These are phyloP conservation scores for Ganaspis sp. DNA, from an alignment of 1,140 invertebrate genomes.

Conservation along the genomic window DNA sequence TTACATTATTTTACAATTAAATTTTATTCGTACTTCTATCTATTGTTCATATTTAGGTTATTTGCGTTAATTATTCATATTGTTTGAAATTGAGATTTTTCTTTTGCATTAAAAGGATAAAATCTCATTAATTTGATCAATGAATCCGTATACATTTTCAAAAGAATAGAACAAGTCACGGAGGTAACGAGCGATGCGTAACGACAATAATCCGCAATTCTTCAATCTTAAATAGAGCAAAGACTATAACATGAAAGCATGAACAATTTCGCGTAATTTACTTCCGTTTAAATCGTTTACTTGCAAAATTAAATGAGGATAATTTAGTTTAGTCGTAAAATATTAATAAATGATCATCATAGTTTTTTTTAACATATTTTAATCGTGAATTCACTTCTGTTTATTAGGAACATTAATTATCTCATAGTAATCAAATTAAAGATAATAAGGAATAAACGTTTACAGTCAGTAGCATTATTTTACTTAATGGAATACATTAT, in stretches of 20 bases:
- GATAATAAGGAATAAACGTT: no score
- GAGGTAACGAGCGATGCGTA: constrained; percentile 8
- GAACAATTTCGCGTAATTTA: neutral
- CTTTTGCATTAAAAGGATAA: neutral
- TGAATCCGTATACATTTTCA: neutral
- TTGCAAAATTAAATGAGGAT: neutral
- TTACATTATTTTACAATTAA: no score
- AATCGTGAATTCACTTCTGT: no score
- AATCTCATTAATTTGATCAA: constrained; percentile 14
- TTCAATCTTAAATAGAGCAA: constrained; percentile 9
- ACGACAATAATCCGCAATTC: constrained; percentile 7
- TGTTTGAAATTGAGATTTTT: neutral
- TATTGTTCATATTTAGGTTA: no score
- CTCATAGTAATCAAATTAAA: no score
- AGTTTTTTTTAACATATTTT: no score
- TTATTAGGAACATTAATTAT: no score
- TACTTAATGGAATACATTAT: no score
- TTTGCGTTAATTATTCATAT: neutral
- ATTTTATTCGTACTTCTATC: no score
- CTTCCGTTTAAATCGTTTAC: neutral
- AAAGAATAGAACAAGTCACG: constrained; percentile 3
- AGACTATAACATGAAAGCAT: constrained; percentile 1
- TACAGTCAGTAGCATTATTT: no score
- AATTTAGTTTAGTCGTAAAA: neutral
- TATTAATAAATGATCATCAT: no score